A percentile compares a stretch with the other conserved stretches of the same genome.
phyloP scores from a whole-genome alignment of 2,888 invertebrate species.

The Trisateles emortualis region DNA sequence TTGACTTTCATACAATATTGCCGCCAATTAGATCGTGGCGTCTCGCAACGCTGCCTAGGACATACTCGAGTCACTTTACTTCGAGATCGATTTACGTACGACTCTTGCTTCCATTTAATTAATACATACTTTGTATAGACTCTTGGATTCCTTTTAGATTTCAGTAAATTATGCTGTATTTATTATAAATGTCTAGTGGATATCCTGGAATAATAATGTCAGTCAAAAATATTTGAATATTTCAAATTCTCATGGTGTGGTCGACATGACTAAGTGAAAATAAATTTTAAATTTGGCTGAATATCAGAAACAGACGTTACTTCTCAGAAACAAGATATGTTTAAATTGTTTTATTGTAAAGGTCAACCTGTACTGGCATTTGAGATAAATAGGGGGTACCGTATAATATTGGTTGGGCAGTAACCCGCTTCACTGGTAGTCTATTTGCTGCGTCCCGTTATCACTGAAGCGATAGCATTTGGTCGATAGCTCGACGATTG shows the following conservation, averaged over 20 bases:
- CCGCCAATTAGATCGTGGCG: conserved; percentile 57
- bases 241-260: conserved; percentile 11
- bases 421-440: conserved; percentile 65
- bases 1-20: conserved; percentile 59
- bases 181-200: too few species aligned
- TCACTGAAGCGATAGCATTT: conserved; percentile 71
- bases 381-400: conserved; percentile 64
- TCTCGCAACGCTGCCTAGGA: conserved; percentile 49
- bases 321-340: conserved; percentile 46
- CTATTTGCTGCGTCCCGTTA: conserved; percentile 73
- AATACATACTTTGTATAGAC: conserved; percentile 10
- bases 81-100: conserved; percentile 37
- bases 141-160: conserved; percentile 1
- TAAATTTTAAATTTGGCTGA: conserved; percentile 52
- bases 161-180: too few species aligned
- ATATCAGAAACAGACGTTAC: conserved; percentile 50
- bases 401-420: conserved; percentile 63
- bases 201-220: too few species aligned
- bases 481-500: conserved; percentile 69
- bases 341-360: conserved; percentile 37
- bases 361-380: conserved; percentile 40
- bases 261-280: conserved; percentile 19
- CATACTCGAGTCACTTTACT: conserved; percentile 38
- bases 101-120: conserved; percentile 18
- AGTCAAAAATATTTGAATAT: conserved; percentile 18